Evolutionary conservation across 2,797 vertebrate species (phyloP).

Genomic region (Pempheris klunzingeri): DNA sequence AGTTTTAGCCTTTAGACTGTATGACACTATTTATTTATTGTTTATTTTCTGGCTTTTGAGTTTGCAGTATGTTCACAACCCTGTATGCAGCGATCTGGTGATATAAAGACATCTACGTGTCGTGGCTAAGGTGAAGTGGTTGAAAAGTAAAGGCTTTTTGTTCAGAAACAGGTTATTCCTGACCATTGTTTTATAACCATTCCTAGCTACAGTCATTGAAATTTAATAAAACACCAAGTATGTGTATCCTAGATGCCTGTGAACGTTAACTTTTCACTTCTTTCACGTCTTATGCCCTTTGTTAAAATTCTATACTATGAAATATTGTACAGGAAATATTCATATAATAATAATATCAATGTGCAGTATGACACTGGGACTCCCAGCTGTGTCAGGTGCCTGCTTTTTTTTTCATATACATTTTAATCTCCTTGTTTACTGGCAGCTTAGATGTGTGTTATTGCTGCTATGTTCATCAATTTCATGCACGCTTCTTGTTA

Average conservation of each 20-base stretch:
- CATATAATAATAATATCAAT: neutral
- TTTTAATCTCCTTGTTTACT: constrained; percentile 57
- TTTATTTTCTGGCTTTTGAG: constrained; percentile 1
- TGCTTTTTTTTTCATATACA: neutral
- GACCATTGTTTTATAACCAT: neutral
- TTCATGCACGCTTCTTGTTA: constrained; percentile 60
- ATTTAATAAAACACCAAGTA: neutral
- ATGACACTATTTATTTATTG: neutral
- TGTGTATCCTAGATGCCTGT: neutral
- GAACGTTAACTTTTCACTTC: neutral
- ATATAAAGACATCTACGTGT: neutral
- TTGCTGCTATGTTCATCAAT: constrained; percentile 58
- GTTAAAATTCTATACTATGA: neutral
- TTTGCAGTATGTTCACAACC: neutral
- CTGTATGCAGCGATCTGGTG: neutral
- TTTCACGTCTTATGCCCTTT: neutral
- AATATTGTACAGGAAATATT: neutral
- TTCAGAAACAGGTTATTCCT: neutral
- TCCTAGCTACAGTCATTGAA: neutral
- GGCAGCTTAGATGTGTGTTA: constrained; percentile 49
- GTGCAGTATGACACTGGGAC: neutral
- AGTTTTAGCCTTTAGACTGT: neutral
- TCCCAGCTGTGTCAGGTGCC: constrained; percentile 3
- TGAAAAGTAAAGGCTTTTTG: neutral
- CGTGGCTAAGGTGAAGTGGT: neutral